These are phyloP conservation scores for Tinamus major DNA, from an alignment of 2,797 vertebrate genomes.

Conservation along the genomic window DNA sequence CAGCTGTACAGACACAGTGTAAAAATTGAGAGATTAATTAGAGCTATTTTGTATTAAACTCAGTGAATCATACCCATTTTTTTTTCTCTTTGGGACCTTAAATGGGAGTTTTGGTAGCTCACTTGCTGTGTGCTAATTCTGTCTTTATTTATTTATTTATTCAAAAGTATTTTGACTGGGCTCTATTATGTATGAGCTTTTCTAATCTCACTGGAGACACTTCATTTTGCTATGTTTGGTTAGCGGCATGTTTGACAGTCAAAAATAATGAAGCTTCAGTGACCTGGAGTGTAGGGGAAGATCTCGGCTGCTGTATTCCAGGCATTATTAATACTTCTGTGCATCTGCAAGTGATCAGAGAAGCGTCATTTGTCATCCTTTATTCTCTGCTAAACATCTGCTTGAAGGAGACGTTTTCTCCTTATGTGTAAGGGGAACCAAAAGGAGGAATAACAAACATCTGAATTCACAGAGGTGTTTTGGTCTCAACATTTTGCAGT, in stretches of 20 bases:
- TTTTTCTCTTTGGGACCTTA: slow-evolving; percentile 68
- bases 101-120: slow-evolving; percentile 32
- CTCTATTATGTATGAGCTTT: background rate
- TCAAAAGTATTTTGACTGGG: background rate
- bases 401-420: background rate
- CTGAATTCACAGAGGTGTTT: background rate
- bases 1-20: slow-evolving; percentile 35
- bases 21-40: slow-evolving; percentile 76
- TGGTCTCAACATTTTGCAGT: background rate
- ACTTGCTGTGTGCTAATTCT: background rate
- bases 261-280: background rate
- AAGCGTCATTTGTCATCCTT: background rate
- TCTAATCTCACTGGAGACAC: background rate
- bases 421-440: background rate
- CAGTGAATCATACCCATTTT: slow-evolving; percentile 72
- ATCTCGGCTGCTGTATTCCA: background rate
- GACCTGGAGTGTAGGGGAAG: background rate
- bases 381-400: background rate
- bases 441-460: background rate
- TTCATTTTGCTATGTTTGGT: rapidly evolving
- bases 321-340: background rate
- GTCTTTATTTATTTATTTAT: background rate
- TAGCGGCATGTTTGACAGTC: rapidly evolving
- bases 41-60: slow-evolving; percentile 77
- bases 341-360: background rate